A percentile compares a stretch with the other conserved stretches of the same genome.
Conservation (phyloP, 2,888 invertebrate species). For the Kuschelorhynchus macadamiae region DNA sequence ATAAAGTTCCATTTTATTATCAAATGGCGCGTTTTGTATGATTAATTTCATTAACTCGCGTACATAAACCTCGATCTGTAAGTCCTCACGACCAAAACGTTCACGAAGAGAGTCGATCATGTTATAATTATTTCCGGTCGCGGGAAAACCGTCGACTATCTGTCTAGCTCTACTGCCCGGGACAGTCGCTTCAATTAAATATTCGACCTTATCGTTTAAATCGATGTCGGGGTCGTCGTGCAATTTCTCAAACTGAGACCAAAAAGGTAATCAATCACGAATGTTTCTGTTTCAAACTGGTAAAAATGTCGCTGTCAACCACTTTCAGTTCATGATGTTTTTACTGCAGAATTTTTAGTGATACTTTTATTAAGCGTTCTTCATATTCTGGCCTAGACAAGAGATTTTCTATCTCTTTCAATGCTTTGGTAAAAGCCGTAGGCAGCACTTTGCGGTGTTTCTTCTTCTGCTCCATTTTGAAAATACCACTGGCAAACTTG, state of each 20-base stretch:
- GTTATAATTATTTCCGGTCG: constrained; percentile 49
- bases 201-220: constrained; percentile 50
- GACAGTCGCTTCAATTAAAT: constrained; percentile 51
- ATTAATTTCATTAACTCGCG: constrained; percentile 49
- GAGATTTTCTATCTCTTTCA: too few relatives aligned
- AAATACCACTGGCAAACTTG: too few relatives aligned
- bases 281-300: too few relatives aligned
- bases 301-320: constrained; percentile 6
- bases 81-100: constrained; percentile 57
- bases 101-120: constrained; percentile 52
- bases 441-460: too few relatives aligned
- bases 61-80: constrained; percentile 56
- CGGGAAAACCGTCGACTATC: constrained; percentile 52
- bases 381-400: too few relatives aligned
- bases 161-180: constrained; percentile 43
- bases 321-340: background rate
- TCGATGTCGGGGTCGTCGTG: too few relatives aligned
- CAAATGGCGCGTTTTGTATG: constrained; percentile 50
- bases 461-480: too few relatives aligned
- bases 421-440: too few relatives aligned
- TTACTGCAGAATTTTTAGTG: background rate
- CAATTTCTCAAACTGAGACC: too few relatives aligned
- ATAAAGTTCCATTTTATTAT: constrained; percentile 38
- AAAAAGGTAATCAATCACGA: too few relatives aligned
- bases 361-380: too few relatives aligned